phyloP scores from a whole-genome alignment of 2,797 vertebrate species.

The Artibeus jamaicensis region DNA sequence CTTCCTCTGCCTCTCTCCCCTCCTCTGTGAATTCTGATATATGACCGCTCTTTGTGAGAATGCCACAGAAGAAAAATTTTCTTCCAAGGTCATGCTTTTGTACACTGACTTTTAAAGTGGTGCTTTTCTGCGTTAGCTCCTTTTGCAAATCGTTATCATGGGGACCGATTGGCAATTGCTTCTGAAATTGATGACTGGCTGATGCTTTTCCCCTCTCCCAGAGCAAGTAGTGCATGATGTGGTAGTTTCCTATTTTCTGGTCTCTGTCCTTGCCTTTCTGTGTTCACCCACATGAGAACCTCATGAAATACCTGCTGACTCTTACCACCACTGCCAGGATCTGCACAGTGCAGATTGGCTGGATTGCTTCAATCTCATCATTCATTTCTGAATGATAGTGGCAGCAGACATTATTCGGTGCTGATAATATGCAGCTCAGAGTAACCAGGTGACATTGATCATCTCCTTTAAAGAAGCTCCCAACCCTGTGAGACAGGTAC shows the following conservation, averaged over 20 bases:
- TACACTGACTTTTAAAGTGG: neutral
- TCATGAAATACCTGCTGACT: neutral
- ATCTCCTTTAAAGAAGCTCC: neutral
- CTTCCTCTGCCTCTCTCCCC: neutral
- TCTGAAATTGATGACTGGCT: neutral
- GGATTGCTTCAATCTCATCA: fast-evolving
- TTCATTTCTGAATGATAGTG: neutral
- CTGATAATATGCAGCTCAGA: neutral
- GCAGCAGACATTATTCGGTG: neutral
- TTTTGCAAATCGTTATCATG: neutral
- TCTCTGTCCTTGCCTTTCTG: neutral
- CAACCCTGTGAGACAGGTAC: neutral
- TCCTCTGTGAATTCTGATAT: neutral
- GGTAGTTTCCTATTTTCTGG: neutral
- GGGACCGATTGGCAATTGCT: neutral
- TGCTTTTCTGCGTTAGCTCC: neutral
- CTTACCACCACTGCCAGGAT: neutral
- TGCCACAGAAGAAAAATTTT: neutral
- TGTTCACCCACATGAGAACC: neutral
- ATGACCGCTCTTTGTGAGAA: neutral
- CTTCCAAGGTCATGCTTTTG: neutral
- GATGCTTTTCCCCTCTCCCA: neutral
- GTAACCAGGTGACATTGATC: neutral
- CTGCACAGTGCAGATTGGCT: neutral
- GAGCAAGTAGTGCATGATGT: fast-evolving